These are phyloP conservation scores for Drosophila hawaiiensis DNA, from an alignment of 2,888 invertebrate species.

Conservation along the genomic window DNA sequence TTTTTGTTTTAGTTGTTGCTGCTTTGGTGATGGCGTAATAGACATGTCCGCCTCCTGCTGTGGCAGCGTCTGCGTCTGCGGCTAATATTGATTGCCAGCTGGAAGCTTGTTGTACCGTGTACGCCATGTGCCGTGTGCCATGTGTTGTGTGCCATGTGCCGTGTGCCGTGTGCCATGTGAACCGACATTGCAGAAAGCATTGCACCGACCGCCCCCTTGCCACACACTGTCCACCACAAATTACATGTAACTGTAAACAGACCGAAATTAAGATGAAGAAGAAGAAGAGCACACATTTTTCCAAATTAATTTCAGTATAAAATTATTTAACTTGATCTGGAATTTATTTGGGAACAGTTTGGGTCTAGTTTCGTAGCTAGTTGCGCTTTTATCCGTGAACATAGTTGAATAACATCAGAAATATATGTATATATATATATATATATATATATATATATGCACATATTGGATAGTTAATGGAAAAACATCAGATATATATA, in stretches of 20 bases:
- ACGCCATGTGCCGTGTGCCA: conserved; percentile 12
- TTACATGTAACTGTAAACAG: conserved; percentile 6
- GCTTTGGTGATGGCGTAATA: conserved; percentile 73
- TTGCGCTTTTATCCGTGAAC: too few species aligned
- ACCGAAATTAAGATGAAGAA: background rate
- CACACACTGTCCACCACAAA: background rate
- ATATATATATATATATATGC: background rate
- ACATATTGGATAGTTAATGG: background rate
- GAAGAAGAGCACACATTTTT: background rate
- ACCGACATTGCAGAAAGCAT: background rate
- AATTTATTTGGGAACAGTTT: background rate
- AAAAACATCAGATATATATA: background rate
- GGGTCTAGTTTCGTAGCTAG: background rate
- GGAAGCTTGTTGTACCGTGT: conserved; percentile 48
- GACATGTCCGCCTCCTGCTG: conserved; percentile 64
- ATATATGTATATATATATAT: background rate
- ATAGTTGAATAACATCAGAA: background rate
- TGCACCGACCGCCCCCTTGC: background rate
- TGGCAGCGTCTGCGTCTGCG: conserved; percentile 46
- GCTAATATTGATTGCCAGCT: conserved; percentile 58
- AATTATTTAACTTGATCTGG: conserved; percentile 35
- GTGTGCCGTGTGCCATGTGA: background rate
- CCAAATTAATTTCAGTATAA: conserved; percentile 9
- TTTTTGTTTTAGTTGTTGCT: conserved; percentile 12
- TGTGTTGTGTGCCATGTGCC: conserved; percentile 28